Evolutionary conservation across 2,797 vertebrate species (phyloP).

Genomic region (Cyclopterus lumpus): DNA sequence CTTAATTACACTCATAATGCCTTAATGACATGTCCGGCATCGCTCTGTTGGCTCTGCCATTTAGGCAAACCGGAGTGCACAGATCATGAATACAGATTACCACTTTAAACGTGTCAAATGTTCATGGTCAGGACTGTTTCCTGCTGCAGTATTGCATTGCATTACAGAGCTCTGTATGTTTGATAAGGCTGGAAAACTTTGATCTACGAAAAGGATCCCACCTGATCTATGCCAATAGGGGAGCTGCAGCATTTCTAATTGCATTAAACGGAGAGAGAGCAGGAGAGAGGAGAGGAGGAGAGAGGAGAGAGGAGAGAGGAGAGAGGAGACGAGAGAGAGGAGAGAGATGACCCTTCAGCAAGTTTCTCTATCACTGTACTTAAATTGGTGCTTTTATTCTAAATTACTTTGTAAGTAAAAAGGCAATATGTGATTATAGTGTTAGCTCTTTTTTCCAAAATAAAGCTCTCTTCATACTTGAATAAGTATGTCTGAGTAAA

Average conservation of each 20-base stretch:
- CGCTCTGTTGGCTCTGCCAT: slow-evolving; percentile 45
- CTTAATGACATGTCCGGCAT: slow-evolving; percentile 61
- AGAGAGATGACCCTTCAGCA: slow-evolving; percentile 28
- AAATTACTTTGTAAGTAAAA: slow-evolving; percentile 45
- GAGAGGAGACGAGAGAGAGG: not conserved
- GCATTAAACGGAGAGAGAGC: not conserved
- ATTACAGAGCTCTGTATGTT: slow-evolving; percentile 35
- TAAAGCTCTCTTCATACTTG: slow-evolving; percentile 17
- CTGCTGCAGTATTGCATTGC: slow-evolving; percentile 51
- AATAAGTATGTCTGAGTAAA: not conserved
- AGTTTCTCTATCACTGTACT: slow-evolving; percentile 25
- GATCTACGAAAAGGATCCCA: slow-evolving; percentile 27
- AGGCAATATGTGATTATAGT: slow-evolving; percentile 24
- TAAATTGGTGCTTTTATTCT: slow-evolving; percentile 28
- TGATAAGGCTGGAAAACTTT: slow-evolving; percentile 44
- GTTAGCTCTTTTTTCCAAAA: not conserved
- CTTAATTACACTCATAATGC: slow-evolving; percentile 68
- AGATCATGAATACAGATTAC: slow-evolving; percentile 56
- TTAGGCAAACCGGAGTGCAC: slow-evolving; percentile 48
- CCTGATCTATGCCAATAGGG: slow-evolving; percentile 71
- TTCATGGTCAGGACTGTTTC: slow-evolving; percentile 45
- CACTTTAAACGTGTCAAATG: slow-evolving; percentile 50
- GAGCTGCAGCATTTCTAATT: slow-evolving; percentile 81
- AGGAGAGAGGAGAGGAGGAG: slow-evolving; percentile 8
- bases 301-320: slow-evolving; percentile 5